phyloP scores from a whole-genome alignment of 1,140 invertebrate species.

The Brachionus angularis region DNA sequence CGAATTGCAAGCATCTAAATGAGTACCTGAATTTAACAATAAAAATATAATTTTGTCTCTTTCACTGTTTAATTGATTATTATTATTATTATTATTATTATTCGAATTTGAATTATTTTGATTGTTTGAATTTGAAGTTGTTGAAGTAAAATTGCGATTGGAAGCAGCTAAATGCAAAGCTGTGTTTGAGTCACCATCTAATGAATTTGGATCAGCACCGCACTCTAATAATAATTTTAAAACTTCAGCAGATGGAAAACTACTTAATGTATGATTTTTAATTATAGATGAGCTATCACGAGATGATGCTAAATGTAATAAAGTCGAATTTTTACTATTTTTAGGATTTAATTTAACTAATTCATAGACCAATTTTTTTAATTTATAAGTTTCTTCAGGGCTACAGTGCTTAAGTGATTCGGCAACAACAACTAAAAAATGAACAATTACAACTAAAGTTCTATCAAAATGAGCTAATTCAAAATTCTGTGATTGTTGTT shows the following conservation, averaged over 20 bases:
- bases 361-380: constrained; percentile 63
- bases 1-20: constrained; percentile 4
- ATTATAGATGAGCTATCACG: constrained; percentile 60
- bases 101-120: no score
- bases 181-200: constrained; percentile 65
- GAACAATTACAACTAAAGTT: constrained; percentile 77
- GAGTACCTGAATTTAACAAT: constrained; percentile 59
- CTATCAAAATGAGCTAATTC: constrained; percentile 73
- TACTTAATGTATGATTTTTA: constrained; percentile 62
- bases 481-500: background rate
- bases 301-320: constrained; percentile 76
- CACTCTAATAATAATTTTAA: constrained; percentile 8
- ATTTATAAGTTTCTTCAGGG: constrained; percentile 55
- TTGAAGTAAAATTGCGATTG: constrained; percentile 64
- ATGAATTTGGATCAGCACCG: constrained; percentile 4
- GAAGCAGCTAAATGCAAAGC: constrained; percentile 72
- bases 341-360: constrained; percentile 72
- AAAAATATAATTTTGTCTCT: constrained; percentile 71
- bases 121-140: constrained; percentile 74
- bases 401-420: constrained; percentile 59
- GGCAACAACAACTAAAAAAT: constrained; percentile 69
- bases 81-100: constrained; percentile 48
- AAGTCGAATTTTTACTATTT: constrained; percentile 68
- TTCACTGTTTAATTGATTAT: constrained; percentile 63
- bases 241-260: constrained; percentile 65